A percentile compares a stretch with the other conserved stretches of the same genome.
Conservation (phyloP, 2,888 invertebrate species). For the Athalia circularis region DNA sequence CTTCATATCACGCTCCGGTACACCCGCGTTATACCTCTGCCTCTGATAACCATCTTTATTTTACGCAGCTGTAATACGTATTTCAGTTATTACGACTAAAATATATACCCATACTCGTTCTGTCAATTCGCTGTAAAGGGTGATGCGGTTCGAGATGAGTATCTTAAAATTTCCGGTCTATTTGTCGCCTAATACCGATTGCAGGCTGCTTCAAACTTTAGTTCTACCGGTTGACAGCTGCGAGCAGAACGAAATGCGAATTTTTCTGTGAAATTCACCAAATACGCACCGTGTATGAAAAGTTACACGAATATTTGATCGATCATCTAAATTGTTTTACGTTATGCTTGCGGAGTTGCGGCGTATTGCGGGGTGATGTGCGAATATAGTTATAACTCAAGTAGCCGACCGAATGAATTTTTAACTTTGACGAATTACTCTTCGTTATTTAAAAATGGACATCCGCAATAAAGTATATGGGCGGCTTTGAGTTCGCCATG, state of each 20-base stretch:
- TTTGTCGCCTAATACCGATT: no score
- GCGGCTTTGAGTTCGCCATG: conserved; percentile 14
- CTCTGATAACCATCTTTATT: conserved; percentile 17
- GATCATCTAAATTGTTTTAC: conserved; percentile 18
- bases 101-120: no score
- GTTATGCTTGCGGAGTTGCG: not conserved
- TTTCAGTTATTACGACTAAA: no score
- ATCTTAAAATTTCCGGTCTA: no score
- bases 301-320: not conserved
- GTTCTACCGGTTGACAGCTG: no score
- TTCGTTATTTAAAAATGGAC: conserved; percentile 31
- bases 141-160: no score
- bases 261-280: not conserved
- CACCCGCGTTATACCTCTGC: conserved; percentile 12
- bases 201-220: no score
- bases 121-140: no score
- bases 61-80: not conserved
- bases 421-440: conserved; percentile 34
- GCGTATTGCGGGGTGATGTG: not conserved
- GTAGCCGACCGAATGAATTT: conserved; percentile 3
- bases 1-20: conserved; percentile 25
- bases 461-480: conserved; percentile 20
- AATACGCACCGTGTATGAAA: not conserved
- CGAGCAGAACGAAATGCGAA: no score
- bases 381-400: not conserved